Evolutionary conservation across 2,888 invertebrate species (phyloP).

Genomic region (Aricia artaxerxes): DNA sequence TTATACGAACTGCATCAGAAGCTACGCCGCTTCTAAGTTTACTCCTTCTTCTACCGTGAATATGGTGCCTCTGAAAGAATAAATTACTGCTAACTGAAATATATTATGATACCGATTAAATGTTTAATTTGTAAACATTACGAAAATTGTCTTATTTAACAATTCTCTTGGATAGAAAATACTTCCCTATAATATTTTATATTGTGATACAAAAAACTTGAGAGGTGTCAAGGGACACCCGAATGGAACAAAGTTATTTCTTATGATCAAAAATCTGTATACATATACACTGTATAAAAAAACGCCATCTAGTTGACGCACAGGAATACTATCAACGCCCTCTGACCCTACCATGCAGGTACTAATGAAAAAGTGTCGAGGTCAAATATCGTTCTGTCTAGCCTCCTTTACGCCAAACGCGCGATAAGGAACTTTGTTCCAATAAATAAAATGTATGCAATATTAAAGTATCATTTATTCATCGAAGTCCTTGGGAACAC

Average conservation of each 20-base stretch:
- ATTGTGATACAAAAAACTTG: not conserved
- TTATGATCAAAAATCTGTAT: no score
- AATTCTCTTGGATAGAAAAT: not conserved
- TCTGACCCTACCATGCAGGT: no score
- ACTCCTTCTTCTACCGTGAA: conserved; percentile 26
- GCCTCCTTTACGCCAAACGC: no score
- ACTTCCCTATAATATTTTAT: not conserved
- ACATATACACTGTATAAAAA: no score
- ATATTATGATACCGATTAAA: not conserved
- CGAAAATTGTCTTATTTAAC: not conserved
- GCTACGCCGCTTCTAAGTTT: not conserved
- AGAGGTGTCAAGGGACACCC: no score
- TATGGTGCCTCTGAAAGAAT: conserved; percentile 23
- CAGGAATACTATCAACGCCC: no score
- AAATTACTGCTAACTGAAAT: not conserved
- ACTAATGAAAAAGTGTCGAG: no score
- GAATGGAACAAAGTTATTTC: no score
- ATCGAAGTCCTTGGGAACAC: conserved; percentile 69
- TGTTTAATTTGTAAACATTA: not conserved
- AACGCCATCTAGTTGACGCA: no score
- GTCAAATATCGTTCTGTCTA: no score
- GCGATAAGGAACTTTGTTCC: no score
- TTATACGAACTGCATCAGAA: conserved; percentile 5
- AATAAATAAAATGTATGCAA: not conserved
- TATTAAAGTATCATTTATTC: conserved; percentile 48